phyloP scores from a whole-genome alignment of 2,797 vertebrate genomes.

The Bradypus variegatus region DNA sequence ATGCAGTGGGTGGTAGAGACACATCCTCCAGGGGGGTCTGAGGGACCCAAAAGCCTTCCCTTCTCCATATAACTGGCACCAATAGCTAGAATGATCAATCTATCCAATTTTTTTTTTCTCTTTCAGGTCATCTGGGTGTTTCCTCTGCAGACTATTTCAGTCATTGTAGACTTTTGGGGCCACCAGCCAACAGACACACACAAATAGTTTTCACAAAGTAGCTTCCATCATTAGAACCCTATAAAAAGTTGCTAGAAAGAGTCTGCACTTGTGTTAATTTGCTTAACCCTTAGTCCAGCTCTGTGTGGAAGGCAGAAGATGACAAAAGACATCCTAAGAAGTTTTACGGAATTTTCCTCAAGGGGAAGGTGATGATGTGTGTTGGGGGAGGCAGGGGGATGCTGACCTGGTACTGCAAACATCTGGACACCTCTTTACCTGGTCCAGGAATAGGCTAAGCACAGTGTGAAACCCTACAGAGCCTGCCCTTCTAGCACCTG shows the following conservation, averaged over 20 bases:
- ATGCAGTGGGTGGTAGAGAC: neutral
- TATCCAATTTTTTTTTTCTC: neutral
- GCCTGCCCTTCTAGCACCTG: neutral
- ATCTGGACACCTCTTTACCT: neutral
- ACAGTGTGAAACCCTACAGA: neutral
- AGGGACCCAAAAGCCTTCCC: neutral
- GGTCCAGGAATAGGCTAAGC: neutral
- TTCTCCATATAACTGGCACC: neutral
- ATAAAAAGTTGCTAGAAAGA: neutral
- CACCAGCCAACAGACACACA: neutral
- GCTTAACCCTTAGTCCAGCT: neutral
- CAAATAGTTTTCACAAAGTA: neutral
- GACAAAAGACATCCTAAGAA: neutral
- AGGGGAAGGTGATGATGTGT: too few relatives aligned
- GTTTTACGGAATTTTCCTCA: neutral
- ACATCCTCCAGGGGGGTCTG: neutral
- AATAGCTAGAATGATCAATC: neutral
- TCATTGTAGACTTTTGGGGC: neutral
- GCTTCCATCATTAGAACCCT: neutral
- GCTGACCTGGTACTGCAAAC: neutral
- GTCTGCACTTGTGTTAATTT: neutral
- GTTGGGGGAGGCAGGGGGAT: too few relatives aligned
- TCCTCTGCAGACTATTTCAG: neutral
- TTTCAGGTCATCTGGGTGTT: neutral
- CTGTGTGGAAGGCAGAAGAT: neutral